Conservation (phyloP, 2,888 invertebrate genomes). For the Drosophila maculinotata region DNA sequence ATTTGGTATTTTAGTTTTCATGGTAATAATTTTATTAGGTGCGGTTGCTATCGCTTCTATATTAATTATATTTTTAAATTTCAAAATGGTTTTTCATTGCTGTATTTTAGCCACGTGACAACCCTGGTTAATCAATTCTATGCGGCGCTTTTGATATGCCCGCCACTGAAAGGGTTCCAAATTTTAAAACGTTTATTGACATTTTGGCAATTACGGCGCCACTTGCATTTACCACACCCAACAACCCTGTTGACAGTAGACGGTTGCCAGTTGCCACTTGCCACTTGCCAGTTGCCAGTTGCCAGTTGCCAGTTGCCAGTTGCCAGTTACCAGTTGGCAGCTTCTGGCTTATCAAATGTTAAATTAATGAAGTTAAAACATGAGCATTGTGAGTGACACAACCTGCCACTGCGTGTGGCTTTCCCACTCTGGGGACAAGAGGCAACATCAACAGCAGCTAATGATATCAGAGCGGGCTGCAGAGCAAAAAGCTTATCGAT, state of each 20-base stretch:
- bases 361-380: slow-evolving; percentile 76
- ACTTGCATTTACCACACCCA: slow-evolving; percentile 24
- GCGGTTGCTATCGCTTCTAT: too few relatives aligned
- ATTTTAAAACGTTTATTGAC: slow-evolving; percentile 60
- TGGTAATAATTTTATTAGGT: too few relatives aligned
- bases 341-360: slow-evolving; percentile 71
- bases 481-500: slow-evolving; percentile 73
- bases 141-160: slow-evolving; percentile 53
- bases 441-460: slow-evolving; percentile 51
- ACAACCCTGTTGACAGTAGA: slow-evolving; percentile 22
- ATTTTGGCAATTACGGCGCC: slow-evolving; percentile 56
- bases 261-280: slow-evolving; percentile 43
- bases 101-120: slow-evolving; percentile 50
- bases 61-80: not conserved
- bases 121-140: slow-evolving; percentile 61
- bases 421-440: slow-evolving; percentile 7
- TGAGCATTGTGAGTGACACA: slow-evolving; percentile 44
- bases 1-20: too few relatives aligned
- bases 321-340: slow-evolving; percentile 21
- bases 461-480: slow-evolving; percentile 59
- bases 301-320: slow-evolving; percentile 30
- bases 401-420: slow-evolving; percentile 43
- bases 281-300: slow-evolving; percentile 21
- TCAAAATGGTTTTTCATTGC: not conserved
- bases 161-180: slow-evolving; percentile 37